Base-by-base conservation (phyloP, 2,113 vertebrate genomes). In the Brachionichthys hirsutus region DNA sequence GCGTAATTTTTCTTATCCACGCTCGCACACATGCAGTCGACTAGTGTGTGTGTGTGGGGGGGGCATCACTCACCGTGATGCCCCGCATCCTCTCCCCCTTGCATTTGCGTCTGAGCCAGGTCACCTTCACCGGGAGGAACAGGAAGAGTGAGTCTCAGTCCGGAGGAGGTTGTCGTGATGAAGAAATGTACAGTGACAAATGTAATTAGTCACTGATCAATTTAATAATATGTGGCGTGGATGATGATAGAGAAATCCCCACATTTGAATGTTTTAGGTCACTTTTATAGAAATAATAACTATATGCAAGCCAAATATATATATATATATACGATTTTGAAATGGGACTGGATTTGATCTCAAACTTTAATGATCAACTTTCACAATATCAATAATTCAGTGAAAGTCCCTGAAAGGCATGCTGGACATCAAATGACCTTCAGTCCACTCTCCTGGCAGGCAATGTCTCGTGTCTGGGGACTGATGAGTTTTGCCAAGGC, bases 1-100 rank as follows among this genome's bases (percentile, higher is more conserved):
- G 67, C 79, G 73, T 86, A 69, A 86, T 86, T 82, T 79, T 64
- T 82, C 83, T 46, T 58, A 72, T 85, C 88, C 87, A 84, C 78
- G 87, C 54, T 49, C 53, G 13, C 18, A 61, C 41, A 14, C 20
- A n/a, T n/a, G n/a, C n/a, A n/a, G n/a, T n/a, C n/a, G n/a, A 46
- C n/a, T n/a, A 30, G 24, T 35, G 51, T n/a, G n/a, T n/a, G n/a
- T n/a, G n/a, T n/a, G n/a, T n/a, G n/a, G n/a, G n/a, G n/a, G n/a
- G n/a, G n/a, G 38, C 35, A 22, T 41, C 20, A 40, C 46, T n/a
- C 62, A 43, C 16, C 10, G 36, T 24, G 57, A 75, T 78, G 44
- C 64, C 70, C 57, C n/a, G 14, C 43, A 36, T 42, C 56, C 41
- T 50, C 45, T 35, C 22, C 40, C 30, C 71, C 36, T 46, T 43